Evolutionary conservation across 1,140 invertebrate species (phyloP), one percentile per base, ranked within the genome.

Genomic region (Lethrus apterus): DNA sequence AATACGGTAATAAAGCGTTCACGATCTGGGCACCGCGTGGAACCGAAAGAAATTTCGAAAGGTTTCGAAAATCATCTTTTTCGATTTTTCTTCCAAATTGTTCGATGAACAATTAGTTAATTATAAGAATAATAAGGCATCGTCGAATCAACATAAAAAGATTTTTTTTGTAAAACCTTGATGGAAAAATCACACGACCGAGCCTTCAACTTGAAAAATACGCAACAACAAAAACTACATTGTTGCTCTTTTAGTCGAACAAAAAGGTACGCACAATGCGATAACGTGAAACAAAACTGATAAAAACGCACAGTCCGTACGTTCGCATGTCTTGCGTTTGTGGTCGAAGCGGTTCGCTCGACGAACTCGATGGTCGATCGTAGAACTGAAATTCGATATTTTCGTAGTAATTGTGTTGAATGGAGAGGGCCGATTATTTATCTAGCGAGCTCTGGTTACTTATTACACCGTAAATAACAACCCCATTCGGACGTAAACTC

Each of bases 351-450:
- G 23, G 18, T 10, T 20, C 11, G 13, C 9, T 14, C 34, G 19
- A 7, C 13, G 15, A 36, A 15, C 18, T 1, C 19, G 2, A 20
- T 20, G 34, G 34, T 36, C 34, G 18, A 20, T 21, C 17, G 34
- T 36, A 20, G n/a, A n/a, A n/a, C n/a, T 8, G 34, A 36, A 36
- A 36, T 36, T 20, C 17, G 34, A 36, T 36, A 36, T 20, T 36
- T 36, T 36, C 19, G 7, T 20, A 36, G 34, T 36, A 36, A 36
- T 36, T 36, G 34, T 36, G 17, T 13, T 36, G 34, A 36, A 36
- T 36, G 34, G 34, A 36, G 34, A 36, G 34, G 34, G 34, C 34
- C 23, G 34, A 36, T 36, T 36, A 36, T 36, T 36, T 36, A 36
- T 36, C 34, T 36, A 36, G 34, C 10, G 11, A 10, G 34, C 34